Conservation (phyloP, 2,797 vertebrate species). For the Aplochiton taeniatus region DNA sequence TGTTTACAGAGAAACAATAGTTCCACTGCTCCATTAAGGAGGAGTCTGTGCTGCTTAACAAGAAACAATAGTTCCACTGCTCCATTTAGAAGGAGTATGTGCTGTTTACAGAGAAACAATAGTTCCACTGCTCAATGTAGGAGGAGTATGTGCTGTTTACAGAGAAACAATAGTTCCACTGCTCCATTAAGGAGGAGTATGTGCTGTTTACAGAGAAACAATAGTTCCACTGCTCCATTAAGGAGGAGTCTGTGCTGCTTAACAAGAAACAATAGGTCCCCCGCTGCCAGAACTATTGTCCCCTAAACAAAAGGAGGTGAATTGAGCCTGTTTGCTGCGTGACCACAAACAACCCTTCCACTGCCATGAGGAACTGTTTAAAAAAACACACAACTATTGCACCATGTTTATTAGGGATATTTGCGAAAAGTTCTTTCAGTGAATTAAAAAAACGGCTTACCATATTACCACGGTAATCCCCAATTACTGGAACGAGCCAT, state of each 20-base stretch:
- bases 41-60: too few species aligned
- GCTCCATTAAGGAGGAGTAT: too few species aligned
- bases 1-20: too few species aligned
- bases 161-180: too few species aligned
- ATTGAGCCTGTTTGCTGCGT: too few species aligned
- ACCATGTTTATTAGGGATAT: slow-evolving; percentile 54
- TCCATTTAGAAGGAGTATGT: not conserved
- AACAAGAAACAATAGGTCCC: not conserved
- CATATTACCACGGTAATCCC: slow-evolving; percentile 75
- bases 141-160: too few species aligned
- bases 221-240: not conserved
- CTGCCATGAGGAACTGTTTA: slow-evolving; percentile 36
- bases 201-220: too few species aligned
- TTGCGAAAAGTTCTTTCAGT: slow-evolving; percentile 25
- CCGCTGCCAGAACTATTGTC: not conserved
- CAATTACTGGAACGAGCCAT: slow-evolving; percentile 68
- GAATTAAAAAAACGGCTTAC: slow-evolving; percentile 47
- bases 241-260: not conserved
- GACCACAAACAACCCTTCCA: not conserved
- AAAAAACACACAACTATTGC: slow-evolving; percentile 44
- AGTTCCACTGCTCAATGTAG: not conserved
- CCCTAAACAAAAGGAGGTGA: not conserved
- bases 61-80: not conserved
- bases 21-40: too few species aligned
- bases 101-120: not conserved